These are phyloP conservation scores for Grus americana DNA, from an alignment of 2,113 vertebrate species.

Conservation along the genomic window DNA sequence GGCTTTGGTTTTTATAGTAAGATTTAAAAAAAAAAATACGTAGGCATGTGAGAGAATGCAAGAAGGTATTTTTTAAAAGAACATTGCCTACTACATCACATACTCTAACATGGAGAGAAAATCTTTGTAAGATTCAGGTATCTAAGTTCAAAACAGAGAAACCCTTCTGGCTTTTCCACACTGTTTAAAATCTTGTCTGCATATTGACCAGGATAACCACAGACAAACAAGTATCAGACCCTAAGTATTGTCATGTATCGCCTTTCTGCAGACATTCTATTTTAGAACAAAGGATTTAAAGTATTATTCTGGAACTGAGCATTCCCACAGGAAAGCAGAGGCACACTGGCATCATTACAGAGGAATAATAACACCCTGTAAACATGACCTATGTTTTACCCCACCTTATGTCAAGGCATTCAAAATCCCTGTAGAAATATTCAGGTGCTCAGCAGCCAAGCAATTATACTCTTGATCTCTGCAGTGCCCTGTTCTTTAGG, in stretches of 20 bases:
- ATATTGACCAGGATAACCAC: background rate
- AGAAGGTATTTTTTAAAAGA: background rate
- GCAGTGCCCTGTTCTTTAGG: slow-evolving; percentile 15
- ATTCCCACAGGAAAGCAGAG: slow-evolving; percentile 39
- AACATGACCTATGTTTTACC: slow-evolving; percentile 18
- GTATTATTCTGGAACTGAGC: slow-evolving; percentile 28
- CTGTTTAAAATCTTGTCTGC: background rate
- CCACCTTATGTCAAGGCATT: slow-evolving; percentile 26
- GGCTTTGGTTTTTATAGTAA: background rate
- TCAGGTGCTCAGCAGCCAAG: slow-evolving; percentile 31
- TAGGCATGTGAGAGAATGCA: background rate
- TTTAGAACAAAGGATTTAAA: slow-evolving; percentile 32
- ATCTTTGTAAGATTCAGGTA: background rate
- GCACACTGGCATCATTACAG: slow-evolving; percentile 2
- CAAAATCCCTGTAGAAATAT: background rate
- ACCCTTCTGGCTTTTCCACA: background rate
- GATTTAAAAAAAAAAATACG: background rate
- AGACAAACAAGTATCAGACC: background rate
- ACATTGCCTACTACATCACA: background rate
- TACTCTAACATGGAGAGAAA: background rate
- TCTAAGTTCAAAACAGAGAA: background rate
- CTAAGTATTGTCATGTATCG: background rate
- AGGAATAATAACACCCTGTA: slow-evolving; percentile 23
- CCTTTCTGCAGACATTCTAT: background rate
- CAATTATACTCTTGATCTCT: slow-evolving; percentile 13